Conservation (phyloP, 2,797 vertebrate genomes). For the Eupleurogrammus muticus region DNA sequence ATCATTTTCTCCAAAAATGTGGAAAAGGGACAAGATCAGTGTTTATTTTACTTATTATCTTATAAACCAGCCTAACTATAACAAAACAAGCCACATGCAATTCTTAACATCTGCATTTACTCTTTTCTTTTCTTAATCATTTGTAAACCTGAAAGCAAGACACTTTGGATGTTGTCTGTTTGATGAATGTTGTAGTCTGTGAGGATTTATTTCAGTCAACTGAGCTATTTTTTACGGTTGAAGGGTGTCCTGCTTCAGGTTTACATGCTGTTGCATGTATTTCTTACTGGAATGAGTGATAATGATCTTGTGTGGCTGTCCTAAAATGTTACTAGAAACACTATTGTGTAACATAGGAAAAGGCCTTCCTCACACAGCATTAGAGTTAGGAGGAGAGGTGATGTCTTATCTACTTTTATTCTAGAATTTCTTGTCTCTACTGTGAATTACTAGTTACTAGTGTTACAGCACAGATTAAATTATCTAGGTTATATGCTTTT, state of each 20-base stretch:
- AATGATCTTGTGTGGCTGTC: background rate
- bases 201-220: background rate
- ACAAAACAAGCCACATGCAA: background rate
- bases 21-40: background rate
- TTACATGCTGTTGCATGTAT: background rate
- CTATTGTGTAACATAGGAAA: slow-evolving; percentile 1
- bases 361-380: background rate
- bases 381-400: background rate
- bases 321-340: slow-evolving; percentile 13
- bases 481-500: background rate
- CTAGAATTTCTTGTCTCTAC: slow-evolving; percentile 11
- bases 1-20: background rate
- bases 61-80: background rate
- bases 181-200: no score
- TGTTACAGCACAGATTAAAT: background rate
- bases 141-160: no score
- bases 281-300: slow-evolving; percentile 1
- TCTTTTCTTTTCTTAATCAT: no score
- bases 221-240: background rate
- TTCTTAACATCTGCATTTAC: background rate
- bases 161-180: no score
- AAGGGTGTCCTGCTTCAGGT: background rate
- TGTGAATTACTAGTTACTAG: background rate
- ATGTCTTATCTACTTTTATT: slow-evolving; percentile 16
- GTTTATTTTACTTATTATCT: background rate